Evolutionary conservation across 2,113 vertebrate species (phyloP).

Genomic region (Melanostigma gelatinosum): DNA sequence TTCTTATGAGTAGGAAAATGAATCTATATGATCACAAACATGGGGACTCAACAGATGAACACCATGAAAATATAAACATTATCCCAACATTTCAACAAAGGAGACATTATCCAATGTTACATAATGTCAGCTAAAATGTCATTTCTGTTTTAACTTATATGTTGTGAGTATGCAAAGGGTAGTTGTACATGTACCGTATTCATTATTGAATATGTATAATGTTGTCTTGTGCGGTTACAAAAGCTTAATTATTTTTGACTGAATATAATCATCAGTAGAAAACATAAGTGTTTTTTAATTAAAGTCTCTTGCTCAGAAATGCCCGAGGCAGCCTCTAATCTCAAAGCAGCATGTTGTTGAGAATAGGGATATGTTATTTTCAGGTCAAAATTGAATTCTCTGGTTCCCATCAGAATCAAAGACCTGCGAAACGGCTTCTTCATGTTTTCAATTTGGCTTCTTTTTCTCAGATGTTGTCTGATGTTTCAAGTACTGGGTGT

Average conservation of each 20-base stretch:
- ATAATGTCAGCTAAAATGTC: background rate
- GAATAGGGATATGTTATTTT: constrained; percentile 69
- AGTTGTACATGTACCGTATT: constrained; percentile 19
- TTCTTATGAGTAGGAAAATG: background rate
- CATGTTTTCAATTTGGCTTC: constrained; percentile 2
- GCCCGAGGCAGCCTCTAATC: constrained; percentile 67
- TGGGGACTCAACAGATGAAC: background rate
- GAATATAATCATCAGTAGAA: constrained; percentile 66
- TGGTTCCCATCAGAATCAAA: constrained; percentile 65
- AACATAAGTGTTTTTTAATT: constrained; percentile 64
- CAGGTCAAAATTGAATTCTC: constrained; percentile 69
- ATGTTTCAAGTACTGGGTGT: constrained; percentile 1
- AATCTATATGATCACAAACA: background rate
- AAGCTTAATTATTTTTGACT: constrained; percentile 67
- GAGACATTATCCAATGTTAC: background rate
- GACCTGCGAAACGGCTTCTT: constrained; percentile 27
- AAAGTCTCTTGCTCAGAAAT: constrained; percentile 47
- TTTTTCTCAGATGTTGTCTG: constrained; percentile 22
- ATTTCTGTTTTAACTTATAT: constrained; percentile 3
- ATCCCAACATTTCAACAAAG: background rate
- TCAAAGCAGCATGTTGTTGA: constrained; percentile 72
- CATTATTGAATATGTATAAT: constrained; percentile 30
- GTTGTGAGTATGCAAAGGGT: constrained; percentile 1
- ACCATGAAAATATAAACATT: background rate
- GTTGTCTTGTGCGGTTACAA: constrained; percentile 29